Base-by-base conservation (phyloP, 2,797 vertebrate genomes). In the Peromyscus aztecus region DNA sequence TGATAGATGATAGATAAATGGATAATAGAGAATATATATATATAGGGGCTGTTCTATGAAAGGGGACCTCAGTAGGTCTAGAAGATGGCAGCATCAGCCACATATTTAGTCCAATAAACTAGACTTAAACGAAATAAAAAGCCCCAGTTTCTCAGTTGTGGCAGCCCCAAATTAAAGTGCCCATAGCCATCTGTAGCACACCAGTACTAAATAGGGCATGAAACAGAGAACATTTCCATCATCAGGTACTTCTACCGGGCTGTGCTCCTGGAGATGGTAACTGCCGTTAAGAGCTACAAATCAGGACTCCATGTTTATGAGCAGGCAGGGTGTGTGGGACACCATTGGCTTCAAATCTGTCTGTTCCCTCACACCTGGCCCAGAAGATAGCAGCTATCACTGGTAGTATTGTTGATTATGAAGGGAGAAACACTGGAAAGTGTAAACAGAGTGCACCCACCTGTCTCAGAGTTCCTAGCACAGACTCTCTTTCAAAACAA, bases 401-500 rank as follows among this genome's bases (percentile, higher is more conserved):
- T 6, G 12, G 37, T 14, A 83, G 43, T 82, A 65, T 65, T 97
- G 93, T 85, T 95, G 94, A 94, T 96, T 95, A 92, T 84, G 94
- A 96, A 88, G 63, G 43, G 89, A 96, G 87, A 93, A 65, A 55
- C 95, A 55, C 78, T 78, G 86, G 67, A 77, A 86, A 27, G 91
- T 82, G 76, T 87, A 96, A 96, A 96, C 90, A 94, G 67, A 96
- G 86, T 69, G 21, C 80, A 87, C 23, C n/a, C 94, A 93, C 90
- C 94, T 97, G 90, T 93, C 90, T 95, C 46, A 40, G 85, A 69
- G 67, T 92, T 63, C 89, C 34, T 92, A 49, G 49, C 49, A 86
- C 46, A 59, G 9, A 16, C 65, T 49, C 12, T 81, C 82, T 95
- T 97, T 90, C 93, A 23, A 95, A 94, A 81, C 43, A 89, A 63